Percentiles rank a stretch among this genome's conserved stretches.
Evolutionary conservation across 2,113 vertebrate species (phyloP).

Genomic region (Amazona vittata): DNA sequence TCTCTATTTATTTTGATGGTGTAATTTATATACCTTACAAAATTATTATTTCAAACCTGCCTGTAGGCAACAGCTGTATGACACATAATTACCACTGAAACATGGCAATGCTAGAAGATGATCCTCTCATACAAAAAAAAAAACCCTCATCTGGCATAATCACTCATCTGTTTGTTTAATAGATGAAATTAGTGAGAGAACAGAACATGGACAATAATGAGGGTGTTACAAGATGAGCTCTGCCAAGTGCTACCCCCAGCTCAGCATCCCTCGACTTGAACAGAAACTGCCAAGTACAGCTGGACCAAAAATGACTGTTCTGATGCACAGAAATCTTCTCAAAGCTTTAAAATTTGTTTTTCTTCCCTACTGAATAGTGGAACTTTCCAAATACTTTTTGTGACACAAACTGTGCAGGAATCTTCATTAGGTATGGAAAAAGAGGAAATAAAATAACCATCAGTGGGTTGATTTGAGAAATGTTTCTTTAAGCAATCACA

Average conservation of each 20-base stretch:
- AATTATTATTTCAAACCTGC: slow-evolving; percentile 37
- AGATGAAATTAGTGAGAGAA: slow-evolving; percentile 34
- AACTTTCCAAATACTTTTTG: not conserved
- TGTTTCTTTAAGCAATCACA: not conserved
- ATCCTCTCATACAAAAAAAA: not conserved
- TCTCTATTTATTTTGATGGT: not conserved
- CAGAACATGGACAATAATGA: not conserved
- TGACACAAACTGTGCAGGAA: not conserved
- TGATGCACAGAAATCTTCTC: not conserved
- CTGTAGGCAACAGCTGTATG: slow-evolving; percentile 44
- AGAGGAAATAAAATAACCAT: not conserved
- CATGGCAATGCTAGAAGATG: not conserved
- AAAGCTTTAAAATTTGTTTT: not conserved
- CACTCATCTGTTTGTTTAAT: slow-evolving; percentile 57
- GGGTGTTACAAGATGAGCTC: not conserved
- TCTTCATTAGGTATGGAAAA: not conserved
- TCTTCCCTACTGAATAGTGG: not conserved
- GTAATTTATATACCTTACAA: slow-evolving; percentile 15
- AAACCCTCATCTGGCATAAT: not conserved
- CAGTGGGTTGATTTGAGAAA: not conserved
- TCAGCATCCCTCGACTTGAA: not conserved
- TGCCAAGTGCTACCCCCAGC: not conserved
- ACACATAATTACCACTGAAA: slow-evolving; percentile 18
- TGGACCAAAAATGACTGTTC: not conserved
- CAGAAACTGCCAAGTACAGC: not conserved